Conservation (phyloP, 2,113 vertebrate species). For the Capreolus pygargus region DNA sequence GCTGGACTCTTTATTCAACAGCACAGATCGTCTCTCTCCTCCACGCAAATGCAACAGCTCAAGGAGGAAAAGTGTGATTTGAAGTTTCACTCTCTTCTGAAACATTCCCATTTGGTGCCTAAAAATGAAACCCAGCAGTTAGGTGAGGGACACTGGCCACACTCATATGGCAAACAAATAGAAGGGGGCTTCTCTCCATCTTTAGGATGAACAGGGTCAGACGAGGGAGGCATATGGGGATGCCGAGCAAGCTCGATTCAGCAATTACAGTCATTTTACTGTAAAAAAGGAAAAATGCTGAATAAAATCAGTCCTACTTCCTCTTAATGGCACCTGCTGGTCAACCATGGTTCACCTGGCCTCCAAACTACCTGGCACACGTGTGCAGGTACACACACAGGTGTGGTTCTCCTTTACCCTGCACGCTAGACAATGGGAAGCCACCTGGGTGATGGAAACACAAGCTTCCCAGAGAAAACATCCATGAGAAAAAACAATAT, state of each 20-base stretch:
- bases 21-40: not conserved
- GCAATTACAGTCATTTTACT: constrained; percentile 76
- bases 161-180: fast-evolving
- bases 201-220: constrained; percentile 13
- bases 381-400: not conserved
- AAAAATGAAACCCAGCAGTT: not conserved
- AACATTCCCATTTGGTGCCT: not conserved
- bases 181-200: not conserved
- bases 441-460: not conserved
- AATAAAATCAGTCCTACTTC: constrained; percentile 73
- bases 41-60: fast-evolving
- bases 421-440: constrained; percentile 36
- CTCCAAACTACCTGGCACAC: constrained; percentile 13
- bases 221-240: constrained; percentile 18
- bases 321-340: constrained; percentile 58
- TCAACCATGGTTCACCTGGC: constrained; percentile 37
- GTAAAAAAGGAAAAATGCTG: constrained; percentile 74
- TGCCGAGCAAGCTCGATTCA: constrained; percentile 68
- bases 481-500: not conserved
- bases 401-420: not conserved
- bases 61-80: not conserved
- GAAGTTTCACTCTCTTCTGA: not conserved
- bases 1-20: not conserved
- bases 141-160: not conserved
- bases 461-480: constrained; percentile 25